Evolutionary conservation across 2,888 invertebrate species (phyloP), one percentile per base, ranked within the genome.

Genomic region (Choristoneura rosaceana): DNA sequence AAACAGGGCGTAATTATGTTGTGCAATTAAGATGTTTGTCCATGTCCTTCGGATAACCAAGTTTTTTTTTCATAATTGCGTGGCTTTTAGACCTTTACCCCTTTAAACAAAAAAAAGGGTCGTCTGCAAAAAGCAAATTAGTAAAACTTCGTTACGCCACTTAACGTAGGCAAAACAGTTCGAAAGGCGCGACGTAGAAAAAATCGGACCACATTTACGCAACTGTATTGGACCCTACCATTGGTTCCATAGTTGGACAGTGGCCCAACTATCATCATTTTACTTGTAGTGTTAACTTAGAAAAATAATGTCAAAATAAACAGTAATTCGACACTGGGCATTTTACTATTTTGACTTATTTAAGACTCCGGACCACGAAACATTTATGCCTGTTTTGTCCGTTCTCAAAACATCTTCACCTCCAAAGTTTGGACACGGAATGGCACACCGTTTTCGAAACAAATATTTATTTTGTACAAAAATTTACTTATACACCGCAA

Each of bases 91-190:
- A 80, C 77, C 78, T 81, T 84, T 80, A 82, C 70, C 78, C 89
- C 87, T 89, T 90, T 87, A 10, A 79, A 84, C 81, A 87, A 89
- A 91, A 91, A 91, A 87, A 87, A 79, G 67, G 76, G 77, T 80
- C 76, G 73, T 64, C 77, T 80, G 79, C 67, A 89, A 89, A 89
- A 90, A 87, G 85, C 84, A 86, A 91, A 92, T 92, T 91, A 91
- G 91, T 90, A 78, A 79, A 82, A 87, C 90, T 91, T 83, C 62
- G 89, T 86, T 84, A 90, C 87, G 86, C 87, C 92, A 92, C 93
- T 93, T 92, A 91, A 87, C 87, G 81, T 85, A 90, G 88, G 82
- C 91, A 90, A 89, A 93, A 93, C 91, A 92, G 82, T 81, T 88
- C 86, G 84, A 86, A 87, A 86, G 93, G 87, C 92, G 93, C 88